Evolutionary conservation across 2,113 vertebrate genomes (phyloP), one percentile per base, ranked within the genome.

Genomic region (Papio anubis): DNA sequence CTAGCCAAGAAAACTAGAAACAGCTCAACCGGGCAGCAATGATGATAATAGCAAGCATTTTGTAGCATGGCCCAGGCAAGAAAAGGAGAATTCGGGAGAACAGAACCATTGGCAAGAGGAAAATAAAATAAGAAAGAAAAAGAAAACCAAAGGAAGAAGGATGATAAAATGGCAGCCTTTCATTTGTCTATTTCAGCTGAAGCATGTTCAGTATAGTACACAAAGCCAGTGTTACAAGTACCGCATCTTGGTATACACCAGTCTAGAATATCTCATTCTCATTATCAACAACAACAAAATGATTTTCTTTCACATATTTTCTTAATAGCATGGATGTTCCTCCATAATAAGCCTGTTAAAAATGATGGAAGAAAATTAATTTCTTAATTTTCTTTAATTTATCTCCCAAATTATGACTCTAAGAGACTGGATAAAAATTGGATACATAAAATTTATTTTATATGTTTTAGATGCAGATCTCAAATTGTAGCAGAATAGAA

Each of bases 401-500:
- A 4, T 70, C 3, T 94, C 50, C 40, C n/a, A 93, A 87, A 94
- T 82, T 76, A 38, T 87, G 17, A 89, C 27, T 93, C 38, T 12
- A 90, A 81, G 10, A 93, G 8, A 79, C 35, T 72, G 50, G 14
- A 70, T 61, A 93, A 91, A 82, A 95, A 72, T 12, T 45, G 59
- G 14, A 13, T 70, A 70, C 23, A 59, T 3, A 83, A 40, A 88
- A 35, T 95, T 90, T 86, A 20, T 80, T 88, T 79, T n/a, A 57
- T 68, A 66, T 66, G 7, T 52, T 96, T 95, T 88, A 90, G 21
- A 88, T 78, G 64, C 27, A 79, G 73, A 75, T 86, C 80, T 92
- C 43, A 97, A 93, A 64, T 6, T n/a, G n/a, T 80, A 35, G 85
- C 35, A 82, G 23, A 25, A 86, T 20, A 95, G 12, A 95, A 87